Evolutionary conservation across 1,140 invertebrate species (phyloP).

Genomic region (Drosophila mauritiana): DNA sequence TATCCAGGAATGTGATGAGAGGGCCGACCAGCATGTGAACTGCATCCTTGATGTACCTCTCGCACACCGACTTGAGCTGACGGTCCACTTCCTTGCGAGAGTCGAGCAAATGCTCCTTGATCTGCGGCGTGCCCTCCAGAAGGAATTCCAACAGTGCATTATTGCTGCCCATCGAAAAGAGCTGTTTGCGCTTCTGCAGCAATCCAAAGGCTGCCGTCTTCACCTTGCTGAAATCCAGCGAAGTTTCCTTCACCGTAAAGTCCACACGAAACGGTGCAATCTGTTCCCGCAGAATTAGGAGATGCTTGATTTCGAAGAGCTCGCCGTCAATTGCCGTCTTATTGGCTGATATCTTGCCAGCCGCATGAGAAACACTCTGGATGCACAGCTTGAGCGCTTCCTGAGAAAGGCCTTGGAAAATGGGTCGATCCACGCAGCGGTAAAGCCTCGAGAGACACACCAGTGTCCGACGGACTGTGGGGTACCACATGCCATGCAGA

Average conservation of each 20-base stretch:
- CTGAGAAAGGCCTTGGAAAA: conserved; percentile 98
- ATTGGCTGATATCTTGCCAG: conserved; percentile 88
- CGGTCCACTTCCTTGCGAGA: conserved; percentile 97
- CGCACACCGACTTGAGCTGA: conserved; percentile 96
- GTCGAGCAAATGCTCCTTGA: conserved; percentile 95
- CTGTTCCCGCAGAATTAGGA: conserved; percentile 98
- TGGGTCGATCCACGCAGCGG: conserved; percentile 96
- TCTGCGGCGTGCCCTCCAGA: conserved; percentile 95
- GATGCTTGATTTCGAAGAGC: conserved; percentile 98
- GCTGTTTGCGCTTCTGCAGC: conserved; percentile 92
- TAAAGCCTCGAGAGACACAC: conserved; percentile 98
- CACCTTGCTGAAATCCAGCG: conserved; percentile 95
- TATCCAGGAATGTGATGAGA: conserved; percentile 90
- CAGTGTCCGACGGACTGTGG: conserved; percentile 96
- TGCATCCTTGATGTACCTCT: conserved; percentile 93
- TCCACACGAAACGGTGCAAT: conserved; percentile 99
- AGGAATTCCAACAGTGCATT: conserved; percentile 97
- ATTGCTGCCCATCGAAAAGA: conserved; percentile 95
- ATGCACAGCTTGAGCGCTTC: conserved; percentile 97
- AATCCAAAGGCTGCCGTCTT: conserved; percentile 94
- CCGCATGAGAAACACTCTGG: conserved; percentile 93
- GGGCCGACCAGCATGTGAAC: conserved; percentile 91
- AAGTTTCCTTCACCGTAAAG: conserved; percentile 96
- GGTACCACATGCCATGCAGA: conserved; percentile 99
- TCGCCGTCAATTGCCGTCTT: conserved; percentile 94